Evolutionary conservation across 2,888 invertebrate species (phyloP).

Genomic region (Beris morrisii): DNA sequence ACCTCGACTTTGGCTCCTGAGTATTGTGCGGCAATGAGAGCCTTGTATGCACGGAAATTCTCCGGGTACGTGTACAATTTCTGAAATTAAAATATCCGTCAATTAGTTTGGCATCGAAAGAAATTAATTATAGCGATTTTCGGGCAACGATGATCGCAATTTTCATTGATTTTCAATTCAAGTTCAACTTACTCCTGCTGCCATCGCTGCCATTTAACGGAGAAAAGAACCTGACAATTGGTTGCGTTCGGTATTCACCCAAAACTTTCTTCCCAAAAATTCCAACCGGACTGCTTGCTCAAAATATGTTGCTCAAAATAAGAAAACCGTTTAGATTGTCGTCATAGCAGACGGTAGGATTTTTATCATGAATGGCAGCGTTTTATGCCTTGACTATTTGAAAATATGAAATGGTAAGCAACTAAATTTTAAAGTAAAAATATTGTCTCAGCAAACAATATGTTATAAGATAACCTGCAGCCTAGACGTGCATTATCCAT

Average conservation of each 20-base stretch:
- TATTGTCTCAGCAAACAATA: too few relatives aligned
- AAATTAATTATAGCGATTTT: neutral
- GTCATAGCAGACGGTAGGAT: too few relatives aligned
- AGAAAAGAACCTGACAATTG: slow-evolving; percentile 43
- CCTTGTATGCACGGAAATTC: slow-evolving; percentile 98
- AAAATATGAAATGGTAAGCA: too few relatives aligned
- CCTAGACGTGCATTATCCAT: too few relatives aligned
- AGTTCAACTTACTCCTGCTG: slow-evolving; percentile 68
- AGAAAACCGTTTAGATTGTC: neutral
- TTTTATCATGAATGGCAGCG: too few relatives aligned
- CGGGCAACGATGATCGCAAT: neutral
- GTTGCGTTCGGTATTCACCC: slow-evolving; percentile 2
- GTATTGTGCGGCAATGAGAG: slow-evolving; percentile 95
- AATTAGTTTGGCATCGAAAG: neutral
- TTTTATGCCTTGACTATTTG: too few relatives aligned
- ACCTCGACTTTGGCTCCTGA: slow-evolving; percentile 86
- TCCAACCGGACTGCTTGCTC: neutral
- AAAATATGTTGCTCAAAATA: neutral
- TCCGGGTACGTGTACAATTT: slow-evolving; percentile 97
- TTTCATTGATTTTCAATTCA: neutral
- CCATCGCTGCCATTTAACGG: slow-evolving; percentile 65
- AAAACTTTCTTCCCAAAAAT: neutral
- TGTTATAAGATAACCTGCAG: too few relatives aligned
- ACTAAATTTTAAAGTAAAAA: too few relatives aligned
- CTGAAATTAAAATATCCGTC: slow-evolving; percentile 46